These are phyloP conservation scores for Rhynchophorus ferrugineus DNA, from an alignment of 1,140 invertebrate species.

Conservation along the genomic window DNA sequence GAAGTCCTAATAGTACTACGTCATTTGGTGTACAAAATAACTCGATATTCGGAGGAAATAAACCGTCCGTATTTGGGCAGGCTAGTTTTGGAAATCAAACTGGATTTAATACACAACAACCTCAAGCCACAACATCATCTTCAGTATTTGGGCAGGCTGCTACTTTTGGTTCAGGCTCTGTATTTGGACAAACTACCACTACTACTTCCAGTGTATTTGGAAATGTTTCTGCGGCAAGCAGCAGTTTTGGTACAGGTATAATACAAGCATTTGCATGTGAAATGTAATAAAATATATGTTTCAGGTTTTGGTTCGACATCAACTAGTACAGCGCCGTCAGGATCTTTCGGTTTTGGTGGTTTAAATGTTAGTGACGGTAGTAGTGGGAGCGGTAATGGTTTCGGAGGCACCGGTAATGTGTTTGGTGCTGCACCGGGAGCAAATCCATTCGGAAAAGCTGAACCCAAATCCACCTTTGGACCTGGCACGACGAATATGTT, in stretches of 20 bases:
- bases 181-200: slow-evolving; percentile 25
- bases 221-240: slow-evolving; percentile 7
- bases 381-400: background rate
- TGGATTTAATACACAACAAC: slow-evolving; percentile 1
- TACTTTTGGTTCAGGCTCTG: slow-evolving; percentile 11
- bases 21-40: slow-evolving; percentile 11
- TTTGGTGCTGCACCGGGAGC: slow-evolving; percentile 17
- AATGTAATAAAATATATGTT: slow-evolving; percentile 3
- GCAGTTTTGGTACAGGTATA: slow-evolving; percentile 10
- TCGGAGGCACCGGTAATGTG: slow-evolving; percentile 11
- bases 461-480: slow-evolving; percentile 25
- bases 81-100: slow-evolving; percentile 7
- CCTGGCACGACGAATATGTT: slow-evolving; percentile 8
- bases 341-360: slow-evolving; percentile 27
- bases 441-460: slow-evolving; percentile 29
- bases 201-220: slow-evolving; percentile 21
- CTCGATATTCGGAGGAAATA: background rate
- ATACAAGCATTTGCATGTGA: background rate
- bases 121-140: slow-evolving; percentile 3
- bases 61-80: slow-evolving; percentile 12
- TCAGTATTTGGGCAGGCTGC: slow-evolving; percentile 12
- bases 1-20: slow-evolving; percentile 14
- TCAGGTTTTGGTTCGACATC: slow-evolving; percentile 21
- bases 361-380: slow-evolving; percentile 27
- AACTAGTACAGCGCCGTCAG: slow-evolving; percentile 10